Percentiles rank a stretch among this genome's conserved stretches.
These are phyloP conservation scores for Bugula neritina DNA, from an alignment of 2,888 invertebrate species.

Conservation along the genomic window DNA sequence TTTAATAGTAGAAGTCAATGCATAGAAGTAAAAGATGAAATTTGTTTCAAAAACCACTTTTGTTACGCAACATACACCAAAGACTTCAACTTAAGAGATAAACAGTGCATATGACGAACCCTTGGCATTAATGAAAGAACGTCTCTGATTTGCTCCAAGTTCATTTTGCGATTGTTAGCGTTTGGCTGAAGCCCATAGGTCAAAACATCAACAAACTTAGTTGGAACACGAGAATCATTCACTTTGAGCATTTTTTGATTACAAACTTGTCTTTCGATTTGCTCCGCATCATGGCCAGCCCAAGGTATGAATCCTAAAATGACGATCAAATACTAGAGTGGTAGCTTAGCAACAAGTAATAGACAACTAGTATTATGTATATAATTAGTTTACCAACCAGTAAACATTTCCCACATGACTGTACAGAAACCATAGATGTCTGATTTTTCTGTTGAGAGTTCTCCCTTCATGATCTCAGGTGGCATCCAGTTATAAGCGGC, in stretches of 20 bases:
- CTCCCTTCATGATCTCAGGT: conserved; percentile 52
- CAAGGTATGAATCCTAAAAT: conserved; percentile 23
- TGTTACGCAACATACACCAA: too few relatives aligned
- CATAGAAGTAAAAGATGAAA: too few relatives aligned
- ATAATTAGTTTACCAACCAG: conserved; percentile 34
- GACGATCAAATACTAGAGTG: background rate
- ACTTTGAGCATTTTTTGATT: conserved; percentile 26
- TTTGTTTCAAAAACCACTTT: too few relatives aligned
- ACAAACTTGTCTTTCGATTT: conserved; percentile 7
- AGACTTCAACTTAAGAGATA: too few relatives aligned
- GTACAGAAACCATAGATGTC: conserved; percentile 54
- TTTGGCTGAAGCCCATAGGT: conserved; percentile 27
- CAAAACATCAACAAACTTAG: conserved; percentile 22
- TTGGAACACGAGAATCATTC: conserved; percentile 14
- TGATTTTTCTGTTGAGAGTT: conserved; percentile 43
- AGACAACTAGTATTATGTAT: background rate
- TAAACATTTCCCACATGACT: conserved; percentile 54
- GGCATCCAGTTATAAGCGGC: conserved; percentile 54
- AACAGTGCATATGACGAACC: too few relatives aligned
- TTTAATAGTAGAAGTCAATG: too few relatives aligned
- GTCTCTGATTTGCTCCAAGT: conserved; percentile 24
- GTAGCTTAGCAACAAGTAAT: background rate
- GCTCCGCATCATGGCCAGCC: conserved; percentile 26
- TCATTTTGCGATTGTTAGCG: conserved; percentile 26
- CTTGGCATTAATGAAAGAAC: conserved; percentile 21